Conservation (phyloP, 1,140 invertebrate genomes). For the Popillia japonica region DNA sequence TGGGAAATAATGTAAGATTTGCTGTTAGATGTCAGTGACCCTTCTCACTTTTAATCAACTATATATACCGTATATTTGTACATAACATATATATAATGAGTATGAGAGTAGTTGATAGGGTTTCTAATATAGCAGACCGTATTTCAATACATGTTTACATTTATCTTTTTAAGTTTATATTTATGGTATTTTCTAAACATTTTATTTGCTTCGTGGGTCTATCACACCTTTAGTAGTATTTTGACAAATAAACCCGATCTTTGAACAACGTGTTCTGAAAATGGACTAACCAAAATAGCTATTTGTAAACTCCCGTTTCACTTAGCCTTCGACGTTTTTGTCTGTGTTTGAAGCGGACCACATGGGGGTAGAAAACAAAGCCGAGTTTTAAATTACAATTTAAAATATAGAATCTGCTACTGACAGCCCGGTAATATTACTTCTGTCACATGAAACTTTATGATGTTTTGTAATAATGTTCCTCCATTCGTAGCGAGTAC, state of each 20-base stretch:
- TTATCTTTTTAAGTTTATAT: no score
- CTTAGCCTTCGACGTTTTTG: conserved; percentile 39
- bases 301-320: conserved; percentile 40
- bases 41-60: background rate
- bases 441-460: conserved; percentile 52
- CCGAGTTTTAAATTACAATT: conserved; percentile 50
- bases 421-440: conserved; percentile 49
- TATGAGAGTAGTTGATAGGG: background rate
- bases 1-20: background rate
- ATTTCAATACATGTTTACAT: background rate
- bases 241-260: background rate
- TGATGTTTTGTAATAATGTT: conserved; percentile 52
- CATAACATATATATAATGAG: no score
- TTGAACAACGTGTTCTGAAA: background rate
- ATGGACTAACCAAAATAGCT: conserved; percentile 16
- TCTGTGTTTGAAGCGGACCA: conserved; percentile 49
- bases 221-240: background rate
- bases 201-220: background rate
- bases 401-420: conserved; percentile 50
- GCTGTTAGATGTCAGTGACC: background rate
- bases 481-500: conserved; percentile 46
- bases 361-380: conserved; percentile 51
- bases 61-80: background rate
- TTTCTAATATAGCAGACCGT: background rate
- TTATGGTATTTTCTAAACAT: no score